Percentiles rank a stretch among this genome's conserved stretches.
Evolutionary conservation across 1,140 invertebrate genomes (phyloP).

Genomic region (Magallana gigas): DNA sequence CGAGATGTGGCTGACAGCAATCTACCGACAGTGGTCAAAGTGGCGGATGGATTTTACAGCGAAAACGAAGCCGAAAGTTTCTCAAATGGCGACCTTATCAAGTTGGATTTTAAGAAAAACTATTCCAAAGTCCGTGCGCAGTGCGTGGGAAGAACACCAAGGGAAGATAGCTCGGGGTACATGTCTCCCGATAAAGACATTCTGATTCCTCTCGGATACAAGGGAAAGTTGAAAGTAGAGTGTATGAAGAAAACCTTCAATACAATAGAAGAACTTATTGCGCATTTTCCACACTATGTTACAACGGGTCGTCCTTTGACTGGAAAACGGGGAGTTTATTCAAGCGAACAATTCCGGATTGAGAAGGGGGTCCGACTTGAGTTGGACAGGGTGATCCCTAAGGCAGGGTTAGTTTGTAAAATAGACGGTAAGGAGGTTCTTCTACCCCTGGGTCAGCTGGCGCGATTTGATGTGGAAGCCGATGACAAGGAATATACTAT

Average conservation of each 20-base stretch:
- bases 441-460: background rate
- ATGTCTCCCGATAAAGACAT: constrained; percentile 43
- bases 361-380: constrained; percentile 36
- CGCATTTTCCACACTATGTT: constrained; percentile 47
- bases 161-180: constrained; percentile 44
- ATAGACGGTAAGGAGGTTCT: constrained; percentile 28
- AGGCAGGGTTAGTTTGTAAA: constrained; percentile 41
- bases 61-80: constrained; percentile 50
- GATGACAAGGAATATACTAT: constrained; percentile 54
- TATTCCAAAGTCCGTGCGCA: constrained; percentile 47
- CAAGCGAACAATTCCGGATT: background rate
- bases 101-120: constrained; percentile 52
- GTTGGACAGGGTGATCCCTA: constrained; percentile 46
- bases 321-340: constrained; percentile 23
- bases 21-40: constrained; percentile 46
- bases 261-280: constrained; percentile 42
- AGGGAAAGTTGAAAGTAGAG: constrained; percentile 47
- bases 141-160: background rate
- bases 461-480: constrained; percentile 36
- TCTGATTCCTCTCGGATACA: constrained; percentile 53
- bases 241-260: constrained; percentile 4
- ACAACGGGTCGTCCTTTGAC: constrained; percentile 31
- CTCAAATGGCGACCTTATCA: constrained; percentile 53
- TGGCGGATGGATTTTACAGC: constrained; percentile 45
- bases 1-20: constrained; percentile 19